phyloP scores from a whole-genome alignment of 2,888 invertebrate genomes.

The Cephus sareptanus region DNA sequence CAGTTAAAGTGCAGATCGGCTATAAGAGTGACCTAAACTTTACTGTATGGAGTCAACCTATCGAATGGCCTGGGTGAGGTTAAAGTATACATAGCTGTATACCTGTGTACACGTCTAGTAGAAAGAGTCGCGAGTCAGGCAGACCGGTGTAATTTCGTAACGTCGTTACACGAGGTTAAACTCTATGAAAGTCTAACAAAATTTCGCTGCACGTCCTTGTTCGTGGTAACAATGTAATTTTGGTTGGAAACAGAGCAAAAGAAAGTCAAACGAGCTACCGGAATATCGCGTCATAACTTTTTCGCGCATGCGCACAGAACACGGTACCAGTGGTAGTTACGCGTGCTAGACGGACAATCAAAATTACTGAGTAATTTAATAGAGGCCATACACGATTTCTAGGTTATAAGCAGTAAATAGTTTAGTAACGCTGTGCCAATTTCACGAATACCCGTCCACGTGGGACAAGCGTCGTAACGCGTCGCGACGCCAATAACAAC shows the following conservation, averaged over 20 bases:
- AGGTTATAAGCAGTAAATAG: neutral
- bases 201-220: too few relatives aligned
- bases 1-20: neutral
- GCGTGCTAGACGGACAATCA: neutral
- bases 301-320: neutral
- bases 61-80: too few relatives aligned
- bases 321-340: neutral
- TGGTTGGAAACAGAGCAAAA: neutral
- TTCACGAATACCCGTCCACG: neutral
- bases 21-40: neutral
- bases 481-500: neutral
- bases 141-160: too few relatives aligned
- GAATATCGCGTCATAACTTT: neutral
- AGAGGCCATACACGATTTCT: neutral
- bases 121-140: too few relatives aligned
- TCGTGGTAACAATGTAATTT: too few relatives aligned
- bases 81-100: too few relatives aligned
- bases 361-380: neutral
- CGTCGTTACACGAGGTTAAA: too few relatives aligned
- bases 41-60: neutral
- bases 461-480: neutral
- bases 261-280: neutral
- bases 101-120: too few relatives aligned
- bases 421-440: neutral
- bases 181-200: too few relatives aligned